A percentile compares a stretch with the other conserved stretches of the same genome.
Conservation (phyloP, 2,797 vertebrate genomes). For the Coranthus polyacanthus region DNA sequence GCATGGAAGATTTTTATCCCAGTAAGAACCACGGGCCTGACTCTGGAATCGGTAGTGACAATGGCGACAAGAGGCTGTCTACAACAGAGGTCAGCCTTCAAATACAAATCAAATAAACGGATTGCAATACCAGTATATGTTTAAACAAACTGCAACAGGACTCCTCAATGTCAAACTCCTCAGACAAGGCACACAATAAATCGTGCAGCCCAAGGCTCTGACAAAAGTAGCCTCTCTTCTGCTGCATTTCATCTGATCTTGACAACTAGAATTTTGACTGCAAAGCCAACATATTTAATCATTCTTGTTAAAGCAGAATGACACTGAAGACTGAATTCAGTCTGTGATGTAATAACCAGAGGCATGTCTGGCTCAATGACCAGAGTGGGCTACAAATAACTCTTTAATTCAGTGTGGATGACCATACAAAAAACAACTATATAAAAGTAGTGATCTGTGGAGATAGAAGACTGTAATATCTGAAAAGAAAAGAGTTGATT, state of each 20-base stretch:
- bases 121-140: neutral
- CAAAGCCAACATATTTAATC: neutral
- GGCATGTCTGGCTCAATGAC: neutral
- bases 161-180: neutral
- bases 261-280: neutral
- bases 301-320: neutral
- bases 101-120: neutral
- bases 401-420: neutral
- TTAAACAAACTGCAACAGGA: neutral
- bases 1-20: constrained; percentile 98
- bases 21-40: constrained; percentile 98
- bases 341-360: neutral
- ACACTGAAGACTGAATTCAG: neutral
- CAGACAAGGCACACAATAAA: too few relatives aligned
- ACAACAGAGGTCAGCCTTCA: constrained; percentile 91
- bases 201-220: too few relatives aligned
- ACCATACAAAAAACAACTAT: neutral
- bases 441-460: neutral
- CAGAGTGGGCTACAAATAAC: too few relatives aligned
- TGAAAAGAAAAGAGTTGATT: too few relatives aligned
- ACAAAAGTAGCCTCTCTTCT: neutral
- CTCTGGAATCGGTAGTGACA: constrained; percentile 98
- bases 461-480: too few relatives aligned
- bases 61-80: constrained; percentile 96
- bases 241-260: neutral